Evolutionary conservation across 2,797 vertebrate species (phyloP).

Genomic region (Bradypodion ventrale): DNA sequence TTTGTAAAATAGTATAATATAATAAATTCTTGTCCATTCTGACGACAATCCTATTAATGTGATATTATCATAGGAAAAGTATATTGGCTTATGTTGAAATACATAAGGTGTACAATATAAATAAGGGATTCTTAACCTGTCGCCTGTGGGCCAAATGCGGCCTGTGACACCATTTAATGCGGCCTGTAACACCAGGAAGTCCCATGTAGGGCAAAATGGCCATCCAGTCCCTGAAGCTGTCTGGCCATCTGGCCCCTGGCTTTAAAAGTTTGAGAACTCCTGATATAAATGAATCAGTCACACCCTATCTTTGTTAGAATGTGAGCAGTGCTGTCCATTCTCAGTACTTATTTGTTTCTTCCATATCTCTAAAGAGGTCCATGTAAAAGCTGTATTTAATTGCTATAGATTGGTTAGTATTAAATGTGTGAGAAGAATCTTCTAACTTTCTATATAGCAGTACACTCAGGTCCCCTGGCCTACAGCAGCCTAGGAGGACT

Average conservation of each 20-base stretch:
- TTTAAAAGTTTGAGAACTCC: no score
- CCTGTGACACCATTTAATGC: no score
- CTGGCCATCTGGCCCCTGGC: no score
- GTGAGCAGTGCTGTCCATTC: neutral
- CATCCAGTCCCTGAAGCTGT: no score
- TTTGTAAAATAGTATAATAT: neutral
- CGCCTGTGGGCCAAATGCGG: no score
- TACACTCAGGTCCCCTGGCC: no score
- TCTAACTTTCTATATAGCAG: no score
- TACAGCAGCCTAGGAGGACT: no score
- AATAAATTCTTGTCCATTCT: neutral
- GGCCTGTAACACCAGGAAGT: no score
- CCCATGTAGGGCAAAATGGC: no score
- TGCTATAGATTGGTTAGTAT: neutral
- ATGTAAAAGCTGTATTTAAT: neutral
- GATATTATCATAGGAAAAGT: neutral
- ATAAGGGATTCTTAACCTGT: no score
- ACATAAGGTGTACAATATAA: neutral
- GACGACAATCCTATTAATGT: neutral
- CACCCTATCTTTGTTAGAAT: neutral
- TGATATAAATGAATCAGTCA: neutral
- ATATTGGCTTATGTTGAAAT: neutral
- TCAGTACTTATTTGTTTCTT: neutral
- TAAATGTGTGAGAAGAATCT: no score
- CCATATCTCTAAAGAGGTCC: neutral